These are phyloP conservation scores for Papilio helenus DNA, from an alignment of 1,140 invertebrate species.

Conservation along the genomic window DNA sequence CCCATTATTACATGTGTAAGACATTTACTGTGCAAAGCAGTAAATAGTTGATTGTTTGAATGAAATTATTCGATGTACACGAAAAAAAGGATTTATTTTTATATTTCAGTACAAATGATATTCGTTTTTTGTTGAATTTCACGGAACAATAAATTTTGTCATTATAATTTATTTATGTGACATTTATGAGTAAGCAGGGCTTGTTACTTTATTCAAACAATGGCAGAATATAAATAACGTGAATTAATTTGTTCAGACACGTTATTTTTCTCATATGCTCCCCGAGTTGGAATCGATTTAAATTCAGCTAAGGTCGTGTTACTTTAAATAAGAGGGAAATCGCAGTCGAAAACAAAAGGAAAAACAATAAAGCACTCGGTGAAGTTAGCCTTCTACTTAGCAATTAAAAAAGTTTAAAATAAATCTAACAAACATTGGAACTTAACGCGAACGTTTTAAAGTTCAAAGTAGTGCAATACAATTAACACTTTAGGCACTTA, in stretches of 20 bases:
- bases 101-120: background rate
- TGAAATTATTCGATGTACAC: background rate
- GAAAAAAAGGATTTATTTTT: background rate
- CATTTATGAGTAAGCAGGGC: background rate
- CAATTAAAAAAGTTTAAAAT: constrained; percentile 77
- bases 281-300: constrained; percentile 33
- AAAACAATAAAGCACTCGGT: constrained; percentile 65
- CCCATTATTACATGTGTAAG: constrained; percentile 59
- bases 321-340: constrained; percentile 51
- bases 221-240: constrained; percentile 5
- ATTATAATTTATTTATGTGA: background rate
- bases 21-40: constrained; percentile 19
- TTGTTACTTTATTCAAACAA: constrained; percentile 7
- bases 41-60: background rate
- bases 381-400: constrained; percentile 68
- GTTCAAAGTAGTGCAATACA: constrained; percentile 60
- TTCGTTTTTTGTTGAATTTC: background rate
- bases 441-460: constrained; percentile 56
- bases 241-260: constrained; percentile 6
- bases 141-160: background rate
- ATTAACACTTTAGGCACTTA: constrained; percentile 54
- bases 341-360: constrained; percentile 50
- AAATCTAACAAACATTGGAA: constrained; percentile 56
- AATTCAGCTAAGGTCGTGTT: constrained; percentile 38
- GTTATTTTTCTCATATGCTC: constrained; percentile 15